Base-by-base conservation (phyloP, 2,888 invertebrate genomes). In the Tolmerus cingulatus region DNA sequence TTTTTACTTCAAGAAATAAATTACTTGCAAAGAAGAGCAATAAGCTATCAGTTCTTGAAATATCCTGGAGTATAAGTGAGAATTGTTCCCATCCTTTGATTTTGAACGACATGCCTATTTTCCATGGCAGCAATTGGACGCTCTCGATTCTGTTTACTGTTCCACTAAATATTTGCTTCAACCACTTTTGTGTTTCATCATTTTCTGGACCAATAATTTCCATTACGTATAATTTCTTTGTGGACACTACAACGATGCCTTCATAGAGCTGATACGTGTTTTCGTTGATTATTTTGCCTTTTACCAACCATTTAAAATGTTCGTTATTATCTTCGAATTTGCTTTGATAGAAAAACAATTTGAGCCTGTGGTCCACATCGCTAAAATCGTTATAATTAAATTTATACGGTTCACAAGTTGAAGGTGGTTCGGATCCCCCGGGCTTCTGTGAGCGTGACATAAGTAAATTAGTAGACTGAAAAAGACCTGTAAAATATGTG, bases 331-430 rank as follows among this genome's bases (percentile, higher is more conserved):
- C 93, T 88, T 94, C 93, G 89, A 95, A 94, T 89, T 94, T 91
- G 87, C 92, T 92, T 89, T 94, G 92, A 90, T 94, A 93, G 55
- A 95, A 93, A 90, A 93, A 93, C 4, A 94, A 91, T 90, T 94
- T 94, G n/a, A 95, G 91, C 79, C 95, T 93, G 89, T 94, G 94
- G 91, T 95, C 95, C 23, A 94, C 92, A 89, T 93, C 93, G 87
- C 92, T 92, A 86, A 94, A 94, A 89, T 94, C 93, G 7, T 90
- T 92, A 89, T 93, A 94, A 51, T 93, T 94, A 89, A 94, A 95
- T 89, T 93, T 93, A 89, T 94, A 93, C 27, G 89, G 89, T 46
- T 90, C 90, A 87, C 87, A 88, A 89, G 76, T 1, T 34, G 76
- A 27, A 8, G 76, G 76, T 0, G 37, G 14, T 1, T 46, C 30